Evolutionary conservation across 2,113 vertebrate genomes (phyloP), one percentile per base, ranked within the genome.

Genomic region (Cyprinodon variegatus): DNA sequence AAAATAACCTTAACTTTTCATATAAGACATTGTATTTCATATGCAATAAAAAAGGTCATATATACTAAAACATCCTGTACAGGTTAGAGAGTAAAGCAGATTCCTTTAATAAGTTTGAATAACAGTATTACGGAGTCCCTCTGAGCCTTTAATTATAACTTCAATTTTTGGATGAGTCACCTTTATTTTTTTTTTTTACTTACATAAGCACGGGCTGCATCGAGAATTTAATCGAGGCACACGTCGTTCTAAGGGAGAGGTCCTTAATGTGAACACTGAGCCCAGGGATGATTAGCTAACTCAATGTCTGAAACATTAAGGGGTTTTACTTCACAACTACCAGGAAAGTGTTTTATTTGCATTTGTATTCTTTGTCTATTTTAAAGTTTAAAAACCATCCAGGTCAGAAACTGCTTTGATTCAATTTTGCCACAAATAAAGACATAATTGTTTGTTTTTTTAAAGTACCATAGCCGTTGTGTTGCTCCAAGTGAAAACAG

Each of bases 111-210:
- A 37, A 45, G 40, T 45, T 10, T 0, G 8, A 10, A 20, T 53
- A 39, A 66, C 0, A 70, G n/a, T 37, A 50, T 53, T 39, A 45
- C 61, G n/a, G 7, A 38, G 13, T n/a, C 60, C 22, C 57, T 68
- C 57, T 59, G 45, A 71, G 62, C 53, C 40, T 62, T 60, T 65
- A 81, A 81, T 41, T 61, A 74, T 53, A 46, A 70, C 41, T 17
- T 48, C 12, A 74, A 76, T 68, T 83, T 79, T 69, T 41, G 73
- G 38, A 68, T 78, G 74, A 84, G 66, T 88, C 61, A 79, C 73
- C 74, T 80, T 29, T 29, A 1, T 29, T 62, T 72, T 65, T 74
- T 67, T 74, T 73, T 65, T 65, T 14, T 4, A 14, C 39, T 45
- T 38, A 17, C 66, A 37, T 6, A 22, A 65, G 63, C 17, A n/a